Conservation (phyloP, 2,797 vertebrate genomes). For the Scyliorhinus canicula region DNA sequence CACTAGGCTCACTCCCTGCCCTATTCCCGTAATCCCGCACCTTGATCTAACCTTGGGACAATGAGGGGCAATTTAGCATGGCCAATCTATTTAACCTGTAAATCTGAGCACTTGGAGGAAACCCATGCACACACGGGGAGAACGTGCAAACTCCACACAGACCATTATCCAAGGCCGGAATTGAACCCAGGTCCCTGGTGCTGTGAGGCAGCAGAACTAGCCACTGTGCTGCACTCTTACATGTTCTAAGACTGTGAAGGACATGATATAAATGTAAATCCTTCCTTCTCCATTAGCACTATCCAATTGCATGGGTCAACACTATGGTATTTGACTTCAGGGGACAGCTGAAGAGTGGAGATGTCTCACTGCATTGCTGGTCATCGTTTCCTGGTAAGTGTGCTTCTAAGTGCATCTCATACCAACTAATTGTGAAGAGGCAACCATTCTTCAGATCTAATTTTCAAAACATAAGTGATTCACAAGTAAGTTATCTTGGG, state of each 20-base stretch:
- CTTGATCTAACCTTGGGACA: too few species aligned
- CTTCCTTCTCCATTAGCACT: constrained; percentile 66
- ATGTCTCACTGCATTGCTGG: constrained; percentile 85
- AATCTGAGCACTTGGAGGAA: too few species aligned
- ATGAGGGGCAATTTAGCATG: too few species aligned
- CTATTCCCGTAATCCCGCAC: too few species aligned
- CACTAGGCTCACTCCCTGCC: too few species aligned
- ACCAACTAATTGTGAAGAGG: neutral
- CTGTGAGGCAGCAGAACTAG: too few species aligned
- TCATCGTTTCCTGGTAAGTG: constrained; percentile 93
- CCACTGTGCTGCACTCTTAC: too few species aligned
- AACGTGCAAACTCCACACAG: too few species aligned
- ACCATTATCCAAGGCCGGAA: too few species aligned
- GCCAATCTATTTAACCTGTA: too few species aligned
- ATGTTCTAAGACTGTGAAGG: neutral
- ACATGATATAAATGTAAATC: neutral
- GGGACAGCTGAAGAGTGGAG: constrained; percentile 86
- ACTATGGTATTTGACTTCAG: constrained; percentile 99
- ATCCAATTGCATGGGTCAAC: constrained; percentile 97
- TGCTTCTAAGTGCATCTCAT: neutral
- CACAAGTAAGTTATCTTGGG: neutral
- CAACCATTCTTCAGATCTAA: neutral
- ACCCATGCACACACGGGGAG: too few species aligned
- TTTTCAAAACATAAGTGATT: neutral
- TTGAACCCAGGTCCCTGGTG: too few species aligned